Base-by-base conservation (phyloP, 2,797 vertebrate genomes). In the Myotis findleyi region DNA sequence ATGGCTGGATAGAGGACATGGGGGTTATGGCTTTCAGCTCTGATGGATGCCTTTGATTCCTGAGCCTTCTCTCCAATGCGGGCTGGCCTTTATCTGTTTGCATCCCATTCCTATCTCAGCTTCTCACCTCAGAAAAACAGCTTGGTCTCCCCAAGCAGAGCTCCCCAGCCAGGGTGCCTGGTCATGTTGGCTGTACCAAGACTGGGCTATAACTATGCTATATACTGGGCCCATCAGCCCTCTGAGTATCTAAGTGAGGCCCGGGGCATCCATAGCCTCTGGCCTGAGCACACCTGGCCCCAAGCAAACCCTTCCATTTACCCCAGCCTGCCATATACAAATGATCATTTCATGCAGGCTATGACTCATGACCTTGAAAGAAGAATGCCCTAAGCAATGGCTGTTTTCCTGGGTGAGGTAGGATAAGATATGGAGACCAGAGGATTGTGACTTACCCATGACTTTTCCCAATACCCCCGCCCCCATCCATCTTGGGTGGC, bases 21-120 rank as follows among this genome's bases (percentile, higher is more conserved):
- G 27, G 36, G 53, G 7, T 96, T 85, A 77, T 53, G 82, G 49
- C 64, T 76, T 68, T 44, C 20, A 21, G 64, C 33, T 90, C n/a
- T 30, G 47, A 73, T 41, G 23, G 18, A 20, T 89, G 83, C 25
- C 75, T 68, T 95, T 93, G 66, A 89, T 84, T 64, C 68, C 69
- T 36, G 59, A 81, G 66, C 53, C 33, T 89, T 72, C 44, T 82
- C 18, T 36, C 55, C 57, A 36, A 55, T 21, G 69, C 2, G 38
- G 47, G 80, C 53, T 49, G 33, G 36, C 8, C 47, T 71, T 16
- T 38, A 30, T 30, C 23, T 81, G 3, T 53, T 88, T 84, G 72
- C 36, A 59, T 23, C 21, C 9, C 13, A 20, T 86, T 86, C 25
- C 49, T 77, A 2, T 27, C 38, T 87, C 13, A 64, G 41, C 38